Base-by-base conservation (phyloP, 2,888 invertebrate species). In the Creontiades dilutus region DNA sequence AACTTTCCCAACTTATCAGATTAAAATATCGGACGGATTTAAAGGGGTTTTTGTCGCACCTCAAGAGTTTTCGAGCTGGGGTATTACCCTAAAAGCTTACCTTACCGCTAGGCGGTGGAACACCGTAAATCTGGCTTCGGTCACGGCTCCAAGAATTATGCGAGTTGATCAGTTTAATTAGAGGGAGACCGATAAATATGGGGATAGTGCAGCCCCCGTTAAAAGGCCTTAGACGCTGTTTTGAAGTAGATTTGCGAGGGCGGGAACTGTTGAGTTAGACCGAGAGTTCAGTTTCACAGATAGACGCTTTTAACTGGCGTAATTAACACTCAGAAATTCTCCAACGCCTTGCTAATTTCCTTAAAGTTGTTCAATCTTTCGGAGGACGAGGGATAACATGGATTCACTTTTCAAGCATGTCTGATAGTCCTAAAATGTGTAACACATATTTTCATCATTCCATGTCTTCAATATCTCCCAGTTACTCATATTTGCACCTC, bases 11-110 rank as follows among this genome's bases (percentile, higher is more conserved):
- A 85, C 55, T 85, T 61, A 85, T 57, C 61, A 85, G 57, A 85
- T 85, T 85, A 85, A 85, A 85, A 85, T 85, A 55, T 85, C 57
- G 61, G 57, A 55, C 28, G 61, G 85, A 82, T 82, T 82, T 82
- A 82, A 82, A 82, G 82, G 48, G 47, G 47, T 82, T 82, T 48
- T 48, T 52, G 82, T 82, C 82, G 82, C 82, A 23, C 48, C 19
- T 80, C 75, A 75, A 47, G 82, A 82, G 82, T 82, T 82, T 82
- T 16, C 48, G 27, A 14, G 82, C 13, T 82, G 82, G 46, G 28
- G 80, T 48, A 48, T 80, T 46, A 47, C 46, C n/a, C 23, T 14
- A 19, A 48, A 48, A 47, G 47, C 47, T 80, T 47, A 46, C n/a
- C n/a, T 48, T 47, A 80, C 80, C 80, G 80, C 80, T 7, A 80